Base-by-base conservation (phyloP, 2,888 invertebrate species). In the Lasioglossum morio region DNA sequence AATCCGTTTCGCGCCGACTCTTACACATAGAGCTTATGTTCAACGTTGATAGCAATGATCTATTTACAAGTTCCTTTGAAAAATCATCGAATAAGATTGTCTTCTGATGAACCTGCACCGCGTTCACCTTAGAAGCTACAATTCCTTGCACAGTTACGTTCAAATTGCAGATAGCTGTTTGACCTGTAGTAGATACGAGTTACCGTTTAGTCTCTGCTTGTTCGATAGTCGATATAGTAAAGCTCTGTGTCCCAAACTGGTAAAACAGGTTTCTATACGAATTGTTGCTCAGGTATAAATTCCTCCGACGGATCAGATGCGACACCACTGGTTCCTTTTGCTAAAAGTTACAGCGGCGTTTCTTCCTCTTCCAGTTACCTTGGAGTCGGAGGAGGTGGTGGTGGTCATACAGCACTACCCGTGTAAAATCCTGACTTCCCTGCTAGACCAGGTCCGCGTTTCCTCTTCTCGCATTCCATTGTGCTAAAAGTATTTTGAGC, bases 341-440 rank as follows among this genome's bases (percentile, higher is more conserved):
- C n/a, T 43, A 14, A 34, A 37, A 70, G 63, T 79, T 92, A 94
- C 40, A 94, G 92, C 72, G 92, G 92, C 83, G 94, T 94, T 86
- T 94, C 94, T 81, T 95, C 93, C 90, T 94, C 93, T 82, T 91
- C 89, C 90, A 95, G 94, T 94, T 95, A 95, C 93, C 94, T 94
- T 1, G 94, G 93, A 30, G 93, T 92, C 81, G 94, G 93, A 84
- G 94, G 93, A 70, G 94, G 94, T n/a, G 94, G 93, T 93, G 95
- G 94, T 89, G 94, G 95, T 95, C 95, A 95, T 95, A 95, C 95
- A 19, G 95, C 95, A 82, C 95, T 95, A 23, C 95, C 95, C 1
- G 94, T 91, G 53, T 94, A 95, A 76, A 95, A 95, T 69, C 93
- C 92, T 60, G 92, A 86, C 80, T 94, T 94, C 23, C 89, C 89